A percentile compares a stretch with the other conserved stretches of the same genome.
Conservation (phyloP, 1,140 invertebrate species). For the Drosophila bipectinata region DNA sequence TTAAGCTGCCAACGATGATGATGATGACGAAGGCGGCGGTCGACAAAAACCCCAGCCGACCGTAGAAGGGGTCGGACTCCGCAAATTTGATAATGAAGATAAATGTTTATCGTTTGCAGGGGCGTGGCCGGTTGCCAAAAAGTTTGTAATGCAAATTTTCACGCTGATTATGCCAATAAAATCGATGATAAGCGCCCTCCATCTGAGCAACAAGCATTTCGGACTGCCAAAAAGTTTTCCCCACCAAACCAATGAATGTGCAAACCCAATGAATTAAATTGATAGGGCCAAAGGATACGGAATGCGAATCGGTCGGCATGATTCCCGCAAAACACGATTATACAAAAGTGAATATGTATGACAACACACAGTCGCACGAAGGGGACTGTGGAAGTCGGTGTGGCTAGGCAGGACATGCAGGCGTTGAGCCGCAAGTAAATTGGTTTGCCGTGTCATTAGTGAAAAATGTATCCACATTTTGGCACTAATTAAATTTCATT, state of each 20-base stretch:
- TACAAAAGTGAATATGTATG: constrained; percentile 18
- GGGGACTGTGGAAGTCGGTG: neutral
- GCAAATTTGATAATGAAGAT: constrained; percentile 80
- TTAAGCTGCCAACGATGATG: constrained; percentile 64
- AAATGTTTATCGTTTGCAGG: constrained; percentile 74
- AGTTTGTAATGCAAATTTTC: constrained; percentile 73
- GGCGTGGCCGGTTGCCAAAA: constrained; percentile 73
- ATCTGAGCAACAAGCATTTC: constrained; percentile 53
- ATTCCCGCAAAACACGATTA: constrained; percentile 17
- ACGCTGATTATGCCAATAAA: constrained; percentile 80
- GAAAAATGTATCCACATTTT: constrained; percentile 69
- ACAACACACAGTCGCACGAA: neutral
- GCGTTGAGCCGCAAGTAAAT: constrained; percentile 40
- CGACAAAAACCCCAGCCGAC: constrained; percentile 13
- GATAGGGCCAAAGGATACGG: constrained; percentile 21
- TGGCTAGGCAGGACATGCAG: neutral
- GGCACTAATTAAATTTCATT: constrained; percentile 77
- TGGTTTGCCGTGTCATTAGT: constrained; percentile 66
- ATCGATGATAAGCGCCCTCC: constrained; percentile 69
- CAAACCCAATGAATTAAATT: constrained; percentile 62
- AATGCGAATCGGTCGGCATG: neutral
- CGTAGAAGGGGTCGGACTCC: constrained; percentile 32
- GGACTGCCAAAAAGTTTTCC: constrained; percentile 42
- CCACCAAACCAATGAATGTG: constrained; percentile 59
- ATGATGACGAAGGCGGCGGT: constrained; percentile 42